These are phyloP conservation scores for Calephelis virginiensis DNA, from an alignment of 1,140 invertebrate species.

Conservation along the genomic window DNA sequence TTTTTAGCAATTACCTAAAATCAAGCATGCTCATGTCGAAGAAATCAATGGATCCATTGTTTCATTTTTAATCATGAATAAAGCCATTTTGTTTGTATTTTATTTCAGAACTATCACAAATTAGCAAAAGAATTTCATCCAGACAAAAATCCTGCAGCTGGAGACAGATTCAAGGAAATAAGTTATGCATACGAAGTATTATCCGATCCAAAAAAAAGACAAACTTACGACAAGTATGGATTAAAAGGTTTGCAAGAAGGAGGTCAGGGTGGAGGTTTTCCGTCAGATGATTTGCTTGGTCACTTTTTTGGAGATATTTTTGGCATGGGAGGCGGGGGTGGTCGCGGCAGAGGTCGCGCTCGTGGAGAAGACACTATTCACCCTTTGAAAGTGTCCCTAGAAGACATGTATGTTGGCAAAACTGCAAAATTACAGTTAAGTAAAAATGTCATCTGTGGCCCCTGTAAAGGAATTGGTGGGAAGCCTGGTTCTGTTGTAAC, in stretches of 20 bases:
- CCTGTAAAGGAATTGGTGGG: constrained; percentile 91
- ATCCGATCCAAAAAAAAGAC: constrained; percentile 84
- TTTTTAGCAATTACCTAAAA: constrained; percentile 5
- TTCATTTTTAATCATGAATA: constrained; percentile 7
- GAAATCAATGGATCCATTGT: constrained; percentile 33
- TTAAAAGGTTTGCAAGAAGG: constrained; percentile 89
- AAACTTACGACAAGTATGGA: constrained; percentile 87
- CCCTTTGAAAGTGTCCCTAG: constrained; percentile 88
- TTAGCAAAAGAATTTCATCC: constrained; percentile 93
- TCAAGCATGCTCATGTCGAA: constrained; percentile 35
- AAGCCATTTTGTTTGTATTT: constrained; percentile 23
- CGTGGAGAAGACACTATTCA: constrained; percentile 86
- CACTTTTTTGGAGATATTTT: constrained; percentile 84
- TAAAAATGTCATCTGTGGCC: constrained; percentile 91
- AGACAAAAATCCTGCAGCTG: constrained; percentile 91
- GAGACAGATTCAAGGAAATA: constrained; percentile 93
- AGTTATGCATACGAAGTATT: constrained; percentile 92
- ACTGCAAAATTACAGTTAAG: constrained; percentile 90
- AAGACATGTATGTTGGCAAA: constrained; percentile 95
- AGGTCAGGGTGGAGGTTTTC: constrained; percentile 79
- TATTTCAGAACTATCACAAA: constrained; percentile 87
- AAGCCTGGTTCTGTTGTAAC: constrained; percentile 85
- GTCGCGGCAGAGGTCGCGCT: constrained; percentile 72
- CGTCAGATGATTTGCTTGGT: constrained; percentile 81
- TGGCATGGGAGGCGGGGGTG: constrained; percentile 80